Percentiles rank a stretch among this genome's conserved stretches.
phyloP scores from a whole-genome alignment of 2,888 invertebrate species.

The Polymixis lichenea region DNA sequence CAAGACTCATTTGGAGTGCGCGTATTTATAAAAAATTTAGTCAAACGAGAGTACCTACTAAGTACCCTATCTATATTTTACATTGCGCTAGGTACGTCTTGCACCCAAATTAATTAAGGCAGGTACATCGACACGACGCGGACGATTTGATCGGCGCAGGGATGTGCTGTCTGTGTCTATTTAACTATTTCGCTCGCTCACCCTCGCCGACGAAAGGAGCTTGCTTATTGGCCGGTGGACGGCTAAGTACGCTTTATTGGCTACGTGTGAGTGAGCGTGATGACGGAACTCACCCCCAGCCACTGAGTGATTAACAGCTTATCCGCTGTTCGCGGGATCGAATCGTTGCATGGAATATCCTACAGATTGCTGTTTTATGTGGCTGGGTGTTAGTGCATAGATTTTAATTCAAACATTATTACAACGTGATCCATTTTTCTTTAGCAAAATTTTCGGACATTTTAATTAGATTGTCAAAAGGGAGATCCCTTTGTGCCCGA shows the following conservation, averaged over 20 bases:
- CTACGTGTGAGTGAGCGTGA: neutral
- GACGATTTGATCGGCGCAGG: neutral
- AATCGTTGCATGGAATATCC: neutral
- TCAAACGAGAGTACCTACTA: neutral
- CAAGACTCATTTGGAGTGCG: neutral
- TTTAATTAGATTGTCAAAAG: neutral
- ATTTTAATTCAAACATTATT: too few species aligned
- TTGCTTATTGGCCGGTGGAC: conserved; percentile 19
- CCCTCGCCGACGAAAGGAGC: neutral
- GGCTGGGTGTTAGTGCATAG: neutral
- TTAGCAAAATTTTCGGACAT: neutral
- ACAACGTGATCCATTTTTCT: neutral
- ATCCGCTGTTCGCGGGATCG: neutral
- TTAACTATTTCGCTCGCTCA: conserved; percentile 17
- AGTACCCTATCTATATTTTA: neutral
- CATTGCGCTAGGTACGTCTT: neutral
- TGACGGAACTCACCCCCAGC: conserved; percentile 12
- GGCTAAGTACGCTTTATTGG: neutral
- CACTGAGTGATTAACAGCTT: neutral
- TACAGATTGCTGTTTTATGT: neutral
- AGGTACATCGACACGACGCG: neutral
- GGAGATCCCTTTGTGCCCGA: neutral
- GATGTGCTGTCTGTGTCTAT: neutral
- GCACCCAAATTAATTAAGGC: too few species aligned
- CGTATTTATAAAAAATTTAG: neutral